Evolutionary conservation across 1,140 invertebrate genomes (phyloP).

Genomic region (Megalonaias nervosa): DNA sequence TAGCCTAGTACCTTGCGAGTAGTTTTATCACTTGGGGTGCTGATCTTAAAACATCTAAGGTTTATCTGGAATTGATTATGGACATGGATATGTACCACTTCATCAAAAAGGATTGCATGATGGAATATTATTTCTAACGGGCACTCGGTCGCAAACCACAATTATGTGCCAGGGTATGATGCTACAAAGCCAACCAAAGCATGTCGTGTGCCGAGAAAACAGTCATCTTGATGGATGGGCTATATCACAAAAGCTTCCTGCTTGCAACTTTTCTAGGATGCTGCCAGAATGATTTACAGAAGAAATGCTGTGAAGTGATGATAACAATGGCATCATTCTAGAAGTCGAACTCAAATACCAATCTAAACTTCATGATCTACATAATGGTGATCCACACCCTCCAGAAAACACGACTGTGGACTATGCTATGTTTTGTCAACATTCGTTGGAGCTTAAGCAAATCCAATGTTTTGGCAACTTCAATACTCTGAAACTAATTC

Average conservation of each 20-base stretch:
- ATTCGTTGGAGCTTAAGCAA: too few species aligned
- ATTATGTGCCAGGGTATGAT: slow-evolving; percentile 7
- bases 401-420: too few species aligned
- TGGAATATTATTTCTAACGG: slow-evolving; percentile 28
- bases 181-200: neutral
- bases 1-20: neutral
- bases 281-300: too few species aligned
- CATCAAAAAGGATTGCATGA: slow-evolving; percentile 14
- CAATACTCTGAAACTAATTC: too few species aligned
- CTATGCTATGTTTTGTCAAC: too few species aligned
- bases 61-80: neutral
- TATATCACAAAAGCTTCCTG: slow-evolving; percentile 35
- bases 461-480: too few species aligned
- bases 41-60: slow-evolving; percentile 38
- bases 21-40: slow-evolving; percentile 43
- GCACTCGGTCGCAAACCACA: slow-evolving; percentile 19
- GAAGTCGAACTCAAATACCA: too few species aligned
- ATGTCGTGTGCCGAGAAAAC: slow-evolving; percentile 13
- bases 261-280: too few species aligned
- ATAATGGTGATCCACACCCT: too few species aligned
- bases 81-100: neutral
- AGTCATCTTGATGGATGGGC: slow-evolving; percentile 56
- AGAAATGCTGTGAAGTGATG: too few species aligned
- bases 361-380: too few species aligned
- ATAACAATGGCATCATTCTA: too few species aligned